These are phyloP conservation scores for Pipistrellus nathusii DNA, from an alignment of 2,797 vertebrate species.

Conservation along the genomic window DNA sequence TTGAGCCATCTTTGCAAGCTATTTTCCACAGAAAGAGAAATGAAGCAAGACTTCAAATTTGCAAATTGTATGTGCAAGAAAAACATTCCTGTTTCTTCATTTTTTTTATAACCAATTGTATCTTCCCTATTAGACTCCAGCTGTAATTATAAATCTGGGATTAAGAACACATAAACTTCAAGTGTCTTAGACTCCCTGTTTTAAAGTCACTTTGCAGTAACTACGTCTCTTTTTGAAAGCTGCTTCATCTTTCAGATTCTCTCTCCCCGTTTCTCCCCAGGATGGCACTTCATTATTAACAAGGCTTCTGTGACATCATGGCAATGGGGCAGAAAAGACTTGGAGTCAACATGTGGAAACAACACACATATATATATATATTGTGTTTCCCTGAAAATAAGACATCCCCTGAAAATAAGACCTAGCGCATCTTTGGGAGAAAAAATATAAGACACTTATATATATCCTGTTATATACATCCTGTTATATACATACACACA, in stretches of 20 bases:
- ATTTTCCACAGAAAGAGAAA: neutral
- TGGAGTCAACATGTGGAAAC: neutral
- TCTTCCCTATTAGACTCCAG: neutral
- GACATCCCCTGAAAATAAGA: too few relatives aligned
- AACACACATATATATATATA: neutral
- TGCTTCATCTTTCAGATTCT: neutral
- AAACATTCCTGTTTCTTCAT: neutral
- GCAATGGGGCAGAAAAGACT: neutral
- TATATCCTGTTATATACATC: too few relatives aligned
- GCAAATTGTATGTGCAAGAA: neutral
- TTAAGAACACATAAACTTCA: neutral
- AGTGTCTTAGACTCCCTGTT: neutral
- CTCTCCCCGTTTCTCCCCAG: neutral
- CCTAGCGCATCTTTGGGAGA: too few relatives aligned
- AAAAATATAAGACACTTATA: too few relatives aligned
- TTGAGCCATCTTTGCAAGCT: neutral
- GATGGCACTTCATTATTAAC: neutral
- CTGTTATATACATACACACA: too few relatives aligned
- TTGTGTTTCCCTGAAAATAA: too few relatives aligned
- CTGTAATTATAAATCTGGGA: neutral
- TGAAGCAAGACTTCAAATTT: neutral
- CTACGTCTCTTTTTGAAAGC: neutral
- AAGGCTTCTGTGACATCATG: neutral
- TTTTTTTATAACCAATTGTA: neutral
- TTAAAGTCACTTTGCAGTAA: neutral